phyloP scores from a whole-genome alignment of 2,113 vertebrate genomes.

The Danio rerio region GRCz12tu NC_133180.1:53154501-53155000 shows the following conservation, averaged over 20 bases:
- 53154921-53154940: constrained; percentile 38
- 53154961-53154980: constrained; percentile 60
- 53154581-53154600: constrained; percentile 30
- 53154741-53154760: neutral
- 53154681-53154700: neutral
- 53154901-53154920: constrained; percentile 52
- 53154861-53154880: constrained; percentile 41
- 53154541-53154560: constrained; percentile 38
- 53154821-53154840: constrained; percentile 27
- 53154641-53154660: constrained; percentile 36
- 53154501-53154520: constrained; percentile 2
- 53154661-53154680: constrained; percentile 36
- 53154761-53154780: neutral
- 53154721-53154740: constrained; percentile 32
- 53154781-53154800: constrained; percentile 25
- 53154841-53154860: constrained; percentile 13
- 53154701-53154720: constrained; percentile 2
- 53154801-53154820: constrained; percentile 14
- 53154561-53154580: constrained; percentile 26
- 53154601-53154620: neutral
- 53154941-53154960: constrained; percentile 57
- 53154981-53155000: constrained; percentile 30
- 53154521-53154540: constrained; percentile 10
- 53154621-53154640: constrained; percentile 20
- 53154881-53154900: constrained; percentile 48